Evolutionary conservation across 2,797 vertebrate genomes (phyloP).

Genomic region (Coracias cyanogaster): DNA sequence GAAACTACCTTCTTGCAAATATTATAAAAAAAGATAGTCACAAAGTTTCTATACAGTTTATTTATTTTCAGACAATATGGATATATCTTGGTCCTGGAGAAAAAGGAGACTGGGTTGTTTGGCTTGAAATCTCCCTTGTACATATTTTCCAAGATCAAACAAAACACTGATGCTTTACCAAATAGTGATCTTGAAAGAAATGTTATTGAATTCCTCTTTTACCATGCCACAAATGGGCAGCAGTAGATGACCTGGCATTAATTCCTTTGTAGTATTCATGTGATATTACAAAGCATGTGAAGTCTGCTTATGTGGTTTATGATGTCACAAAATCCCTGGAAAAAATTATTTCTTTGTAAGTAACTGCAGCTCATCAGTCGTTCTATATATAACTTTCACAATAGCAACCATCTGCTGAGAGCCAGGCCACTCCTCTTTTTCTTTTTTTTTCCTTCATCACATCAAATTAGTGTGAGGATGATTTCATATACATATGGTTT

Average conservation of each 20-base stretch:
- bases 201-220: background rate
- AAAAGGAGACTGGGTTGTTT: background rate
- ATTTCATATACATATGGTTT: slow-evolving; percentile 51
- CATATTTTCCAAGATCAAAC: background rate
- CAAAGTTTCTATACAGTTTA: background rate
- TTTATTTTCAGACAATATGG: background rate
- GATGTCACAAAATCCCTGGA: slow-evolving; percentile 50
- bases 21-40: background rate
- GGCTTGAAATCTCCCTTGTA: background rate
- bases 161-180: background rate
- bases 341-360: slow-evolving; percentile 59
- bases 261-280: background rate
- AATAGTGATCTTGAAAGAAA: background rate
- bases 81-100: background rate
- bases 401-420: slow-evolving; percentile 57
- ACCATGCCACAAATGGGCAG: background rate
- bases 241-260: slow-evolving; percentile 3
- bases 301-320: slow-evolving; percentile 37
- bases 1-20: background rate
- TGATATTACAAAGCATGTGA: slow-evolving; percentile 17
- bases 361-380: slow-evolving; percentile 26
- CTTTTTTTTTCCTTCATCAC: slow-evolving; percentile 15
- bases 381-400: slow-evolving; percentile 60
- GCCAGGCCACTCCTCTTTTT: background rate
- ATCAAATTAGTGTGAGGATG: slow-evolving; percentile 47